Evolutionary conservation across 2,797 vertebrate species (phyloP).

Genomic region (Ctenosaura bakeri): DNA sequence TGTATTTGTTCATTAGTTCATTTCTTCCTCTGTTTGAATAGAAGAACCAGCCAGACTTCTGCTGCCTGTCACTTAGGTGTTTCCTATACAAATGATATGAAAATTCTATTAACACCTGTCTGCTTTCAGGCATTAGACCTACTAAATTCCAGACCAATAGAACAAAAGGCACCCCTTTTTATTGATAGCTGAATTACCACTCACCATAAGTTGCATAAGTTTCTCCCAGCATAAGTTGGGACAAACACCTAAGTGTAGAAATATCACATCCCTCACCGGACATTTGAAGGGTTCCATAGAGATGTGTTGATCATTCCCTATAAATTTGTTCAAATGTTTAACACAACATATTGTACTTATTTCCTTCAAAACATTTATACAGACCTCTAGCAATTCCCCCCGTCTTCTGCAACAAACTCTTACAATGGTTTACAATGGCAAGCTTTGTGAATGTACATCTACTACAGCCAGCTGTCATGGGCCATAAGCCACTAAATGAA

Average conservation of each 20-base stretch:
- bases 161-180: not conserved
- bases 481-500: not conserved
- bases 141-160: not conserved
- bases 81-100: not conserved
- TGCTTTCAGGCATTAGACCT: not conserved
- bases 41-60: not conserved
- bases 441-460: too few species aligned
- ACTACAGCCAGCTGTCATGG: not conserved
- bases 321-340: not conserved
- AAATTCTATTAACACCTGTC: not conserved
- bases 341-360: not conserved
- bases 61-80: not conserved
- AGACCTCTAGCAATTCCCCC: not conserved
- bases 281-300: not conserved
- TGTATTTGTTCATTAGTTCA: not conserved
- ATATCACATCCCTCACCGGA: not conserved
- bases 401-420: too few species aligned
- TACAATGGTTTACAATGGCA: too few species aligned
- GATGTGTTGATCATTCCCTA: not conserved
- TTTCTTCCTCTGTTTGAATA: not conserved
- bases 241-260: not conserved
- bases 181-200: not conserved
- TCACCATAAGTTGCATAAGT: not conserved
- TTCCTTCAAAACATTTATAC: not conserved
- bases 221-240: not conserved